Evolutionary conservation across 2,888 invertebrate genomes (phyloP), one percentile per base, ranked within the genome.

Genomic region (Ceramica pisi): DNA sequence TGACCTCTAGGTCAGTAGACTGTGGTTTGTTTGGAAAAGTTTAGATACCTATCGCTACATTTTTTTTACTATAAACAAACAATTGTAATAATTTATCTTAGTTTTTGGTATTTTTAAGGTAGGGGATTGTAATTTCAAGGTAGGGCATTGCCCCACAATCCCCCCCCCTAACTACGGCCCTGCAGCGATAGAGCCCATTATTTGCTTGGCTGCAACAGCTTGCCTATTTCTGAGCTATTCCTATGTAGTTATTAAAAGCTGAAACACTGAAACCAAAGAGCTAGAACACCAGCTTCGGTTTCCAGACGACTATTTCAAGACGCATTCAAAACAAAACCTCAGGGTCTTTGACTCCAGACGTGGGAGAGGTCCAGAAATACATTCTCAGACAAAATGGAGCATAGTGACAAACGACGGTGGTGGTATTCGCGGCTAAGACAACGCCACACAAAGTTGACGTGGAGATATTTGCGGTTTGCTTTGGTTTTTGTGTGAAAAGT

Each of bases 291-390:
- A 41, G 53, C 64, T 60, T 56, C 31, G 14, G 31, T 64, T 38
- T 31, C 51, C 61, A 51, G 31, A 31, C 61, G 26, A 46, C 59
- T 60, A 55, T 67, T 67, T 64, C 48, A 57, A 68, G 53, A 55
- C n/a, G 38, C 38, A 63, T 59, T 56, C 53, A 53, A 44, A 78
- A 44, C 63, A 67, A 65, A 23, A 53, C 44, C 57, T 35, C 60
- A 62, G 77, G 79, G 76, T 81, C 65, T 56, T 76, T 68, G 81
- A 81, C 81, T 66, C 60, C n/a, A 50, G 64, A 77, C 55, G 53
- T 61, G 65, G 66, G 73, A 64, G 65, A 81, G 79, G 81, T 72
- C 63, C 66, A 38, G 26, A 69, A 81, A 80, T 80, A 80, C 68
- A 68, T 68, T 72, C 60, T n/a, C 51, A 66, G 35, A 60, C 63